A percentile compares a stretch with the other conserved stretches of the same genome.
Evolutionary conservation across 2,797 vertebrate species (phyloP).

Genomic region (Micromesistius poutassou): DNA sequence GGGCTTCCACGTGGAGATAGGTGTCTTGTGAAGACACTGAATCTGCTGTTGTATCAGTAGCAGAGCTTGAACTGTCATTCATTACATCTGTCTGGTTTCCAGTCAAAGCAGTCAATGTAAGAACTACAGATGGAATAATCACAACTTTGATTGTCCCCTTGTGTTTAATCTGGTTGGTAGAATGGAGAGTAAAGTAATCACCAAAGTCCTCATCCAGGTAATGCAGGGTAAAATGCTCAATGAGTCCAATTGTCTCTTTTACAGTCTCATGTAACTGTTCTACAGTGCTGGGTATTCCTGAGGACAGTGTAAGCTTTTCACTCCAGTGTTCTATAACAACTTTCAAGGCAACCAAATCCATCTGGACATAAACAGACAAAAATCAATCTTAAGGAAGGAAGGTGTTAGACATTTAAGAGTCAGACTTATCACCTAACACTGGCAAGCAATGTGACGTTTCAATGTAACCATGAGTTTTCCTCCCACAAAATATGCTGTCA

Average conservation of each 20-base stretch:
- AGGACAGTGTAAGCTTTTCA: constrained; percentile 30
- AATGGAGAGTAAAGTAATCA: constrained; percentile 21
- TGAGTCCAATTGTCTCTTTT: constrained; percentile 23
- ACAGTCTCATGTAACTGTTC: constrained; percentile 28
- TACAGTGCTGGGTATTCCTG: constrained; percentile 28
- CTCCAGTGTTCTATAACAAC: constrained; percentile 23
- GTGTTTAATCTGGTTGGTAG: constrained; percentile 22
- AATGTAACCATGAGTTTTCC: too few relatives aligned
- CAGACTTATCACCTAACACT: constrained; percentile 8
- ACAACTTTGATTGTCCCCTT: constrained; percentile 29
- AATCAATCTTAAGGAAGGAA: constrained; percentile 7
- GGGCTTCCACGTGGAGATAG: not conserved
- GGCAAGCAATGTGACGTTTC: not conserved
- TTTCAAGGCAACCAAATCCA: constrained; percentile 29
- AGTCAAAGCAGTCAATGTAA: constrained; percentile 6
- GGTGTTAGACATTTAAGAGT: constrained; percentile 13
- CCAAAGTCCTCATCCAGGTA: constrained; percentile 30
- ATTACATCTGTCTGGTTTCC: not conserved
- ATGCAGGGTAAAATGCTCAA: constrained; percentile 30
- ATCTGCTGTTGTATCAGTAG: constrained; percentile 4
- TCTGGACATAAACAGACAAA: constrained; percentile 20
- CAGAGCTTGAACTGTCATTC: constrained; percentile 6
- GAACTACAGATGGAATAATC: constrained; percentile 16
- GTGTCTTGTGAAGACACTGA: constrained; percentile 29
- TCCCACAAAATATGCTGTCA: constrained; percentile 3